phyloP scores from a whole-genome alignment of 2,113 vertebrate genomes.

The Hipposideros armiger region DNA sequence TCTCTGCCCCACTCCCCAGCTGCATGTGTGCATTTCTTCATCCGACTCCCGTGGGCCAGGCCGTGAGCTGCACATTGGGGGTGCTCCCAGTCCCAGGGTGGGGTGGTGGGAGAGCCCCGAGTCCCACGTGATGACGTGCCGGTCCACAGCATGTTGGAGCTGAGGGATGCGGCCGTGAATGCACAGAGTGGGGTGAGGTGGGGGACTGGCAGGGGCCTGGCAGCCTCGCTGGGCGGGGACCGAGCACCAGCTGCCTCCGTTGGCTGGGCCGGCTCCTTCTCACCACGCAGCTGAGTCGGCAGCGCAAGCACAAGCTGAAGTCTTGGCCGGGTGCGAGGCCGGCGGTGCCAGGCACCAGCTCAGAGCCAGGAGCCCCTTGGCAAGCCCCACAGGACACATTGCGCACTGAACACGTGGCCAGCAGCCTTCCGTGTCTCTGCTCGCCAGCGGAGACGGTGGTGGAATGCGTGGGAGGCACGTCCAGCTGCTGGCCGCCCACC shows the following conservation, averaged over 20 bases:
- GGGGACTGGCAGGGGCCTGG: neutral
- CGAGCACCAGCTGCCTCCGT: constrained; percentile 10
- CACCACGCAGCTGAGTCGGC: neutral
- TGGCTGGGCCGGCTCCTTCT: neutral
- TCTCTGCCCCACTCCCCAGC: neutral
- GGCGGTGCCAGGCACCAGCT: constrained; percentile 68
- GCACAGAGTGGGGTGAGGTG: fast-evolving
- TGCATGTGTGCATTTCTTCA: fast-evolving
- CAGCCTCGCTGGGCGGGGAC: neutral
- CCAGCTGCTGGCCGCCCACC: neutral
- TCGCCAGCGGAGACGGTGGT: constrained; percentile 80
- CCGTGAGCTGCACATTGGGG: neutral
- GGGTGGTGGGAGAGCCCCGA: no score
- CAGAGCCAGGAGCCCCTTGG: constrained; percentile 85
- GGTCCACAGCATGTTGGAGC: fast-evolving
- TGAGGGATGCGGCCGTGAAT: fast-evolving
- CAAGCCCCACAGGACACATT: constrained; percentile 84
- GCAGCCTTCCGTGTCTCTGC: constrained; percentile 85
- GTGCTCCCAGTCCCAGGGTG: fast-evolving
- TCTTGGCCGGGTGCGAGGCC: constrained; percentile 8
- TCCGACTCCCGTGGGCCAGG: fast-evolving
- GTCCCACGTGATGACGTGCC: fast-evolving
- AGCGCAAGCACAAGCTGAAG: neutral
- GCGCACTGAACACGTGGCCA: constrained; percentile 81
- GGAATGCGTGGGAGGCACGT: constrained; percentile 73